Percentiles rank a stretch among this genome's conserved stretches.
phyloP scores from a whole-genome alignment of 2,113 vertebrate species.

The Ctenomys sociabilis region DNA sequence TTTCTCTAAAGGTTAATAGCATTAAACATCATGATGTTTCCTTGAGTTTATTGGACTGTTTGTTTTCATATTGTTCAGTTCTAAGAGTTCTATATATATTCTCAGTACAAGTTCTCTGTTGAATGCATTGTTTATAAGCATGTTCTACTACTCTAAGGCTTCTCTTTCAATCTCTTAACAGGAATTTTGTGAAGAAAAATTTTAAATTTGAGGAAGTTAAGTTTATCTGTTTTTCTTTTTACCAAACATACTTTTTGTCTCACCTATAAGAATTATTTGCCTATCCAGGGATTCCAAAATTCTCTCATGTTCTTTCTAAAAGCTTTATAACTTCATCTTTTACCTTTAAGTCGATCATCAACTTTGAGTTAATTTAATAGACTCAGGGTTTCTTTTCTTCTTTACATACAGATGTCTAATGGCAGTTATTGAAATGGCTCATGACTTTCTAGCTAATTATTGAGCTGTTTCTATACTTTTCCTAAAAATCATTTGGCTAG shows the following conservation, averaged over 20 bases:
- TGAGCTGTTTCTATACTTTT: slow-evolving; percentile 1
- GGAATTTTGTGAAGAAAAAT: neutral
- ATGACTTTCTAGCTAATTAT: neutral
- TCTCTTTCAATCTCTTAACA: neutral
- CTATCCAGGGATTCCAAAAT: neutral
- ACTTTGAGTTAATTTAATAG: slow-evolving; percentile 22
- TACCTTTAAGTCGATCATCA: neutral
- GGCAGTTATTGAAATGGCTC: neutral
- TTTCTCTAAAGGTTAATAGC: slow-evolving; percentile 3
- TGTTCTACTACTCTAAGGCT: neutral
- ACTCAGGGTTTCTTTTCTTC: neutral
- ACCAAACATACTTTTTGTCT: neutral
- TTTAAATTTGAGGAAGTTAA: slow-evolving; percentile 28
- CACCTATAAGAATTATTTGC: neutral
- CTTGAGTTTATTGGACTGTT: neutral
- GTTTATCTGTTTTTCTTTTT: neutral
- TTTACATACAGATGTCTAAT: neutral
- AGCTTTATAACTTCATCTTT: slow-evolving; percentile 21
- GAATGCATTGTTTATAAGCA: neutral
- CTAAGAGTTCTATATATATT: neutral
- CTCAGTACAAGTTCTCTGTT: neutral
- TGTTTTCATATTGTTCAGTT: neutral
- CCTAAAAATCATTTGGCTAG: neutral
- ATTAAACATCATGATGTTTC: neutral
- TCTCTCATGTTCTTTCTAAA: slow-evolving; percentile 31